Evolutionary conservation across 2,113 vertebrate genomes (phyloP).

Genomic region (Aphyosemion australe): DNA sequence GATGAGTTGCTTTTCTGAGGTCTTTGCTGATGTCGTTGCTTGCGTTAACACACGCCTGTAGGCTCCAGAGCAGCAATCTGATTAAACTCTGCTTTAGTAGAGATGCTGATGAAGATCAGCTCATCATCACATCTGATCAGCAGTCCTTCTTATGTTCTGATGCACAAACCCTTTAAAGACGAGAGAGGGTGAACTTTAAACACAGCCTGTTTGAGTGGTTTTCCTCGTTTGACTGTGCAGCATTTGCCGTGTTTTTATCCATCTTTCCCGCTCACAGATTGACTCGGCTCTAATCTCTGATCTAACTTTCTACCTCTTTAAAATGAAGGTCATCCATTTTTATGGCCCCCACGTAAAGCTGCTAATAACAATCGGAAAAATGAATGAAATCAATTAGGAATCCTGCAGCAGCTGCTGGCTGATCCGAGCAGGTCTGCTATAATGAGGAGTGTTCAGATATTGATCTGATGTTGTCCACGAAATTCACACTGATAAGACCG

Average conservation of each 20-base stretch:
- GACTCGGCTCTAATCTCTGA: slow-evolving; percentile 7
- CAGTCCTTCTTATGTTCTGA: too few species aligned
- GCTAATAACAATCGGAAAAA: slow-evolving; percentile 25
- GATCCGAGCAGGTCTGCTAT: slow-evolving; percentile 20
- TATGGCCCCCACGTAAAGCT: slow-evolving; percentile 2
- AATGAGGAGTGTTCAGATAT: slow-evolving; percentile 39
- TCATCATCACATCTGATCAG: too few species aligned
- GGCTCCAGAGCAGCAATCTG: too few species aligned
- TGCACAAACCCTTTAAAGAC: too few species aligned
- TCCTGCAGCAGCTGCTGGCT: slow-evolving; percentile 30
- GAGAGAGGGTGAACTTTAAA: too few species aligned
- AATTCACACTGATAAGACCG: slow-evolving; percentile 48
- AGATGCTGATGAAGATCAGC: too few species aligned
- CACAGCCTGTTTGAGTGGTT: too few species aligned
- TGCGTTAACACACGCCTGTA: too few species aligned
- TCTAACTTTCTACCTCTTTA: not conserved
- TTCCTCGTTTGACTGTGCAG: not conserved
- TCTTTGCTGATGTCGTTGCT: too few species aligned
- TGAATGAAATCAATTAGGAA: slow-evolving; percentile 50
- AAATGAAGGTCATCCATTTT: slow-evolving; percentile 46
- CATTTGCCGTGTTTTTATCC: not conserved
- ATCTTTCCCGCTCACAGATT: slow-evolving; percentile 12
- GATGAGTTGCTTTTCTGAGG: too few species aligned
- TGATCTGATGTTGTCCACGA: slow-evolving; percentile 45
- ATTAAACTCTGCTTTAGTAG: too few species aligned